These are phyloP conservation scores for Loris lydekkerianus DNA, from an alignment of 2,797 vertebrate genomes.

Conservation along the genomic window DNA sequence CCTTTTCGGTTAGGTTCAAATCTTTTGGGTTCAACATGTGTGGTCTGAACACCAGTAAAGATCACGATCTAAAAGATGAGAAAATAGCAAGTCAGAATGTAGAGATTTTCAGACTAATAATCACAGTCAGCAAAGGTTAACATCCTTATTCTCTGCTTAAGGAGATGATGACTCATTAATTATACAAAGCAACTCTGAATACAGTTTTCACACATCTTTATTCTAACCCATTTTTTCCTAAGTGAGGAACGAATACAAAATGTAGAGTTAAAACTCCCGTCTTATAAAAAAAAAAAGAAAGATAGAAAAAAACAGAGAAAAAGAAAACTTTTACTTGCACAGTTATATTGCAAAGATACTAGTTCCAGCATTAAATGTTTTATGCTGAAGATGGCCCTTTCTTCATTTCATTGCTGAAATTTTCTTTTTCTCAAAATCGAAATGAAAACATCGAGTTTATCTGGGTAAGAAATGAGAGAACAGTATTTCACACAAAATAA, in stretches of 20 bases:
- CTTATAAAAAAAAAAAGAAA: neutral
- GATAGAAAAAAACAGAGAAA: neutral
- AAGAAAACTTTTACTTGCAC: neutral
- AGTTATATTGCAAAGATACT: neutral
- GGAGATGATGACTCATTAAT: conserved; percentile 74
- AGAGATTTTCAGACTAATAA: conserved; percentile 67
- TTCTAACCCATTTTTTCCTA: conserved; percentile 40
- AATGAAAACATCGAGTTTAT: conserved; percentile 35
- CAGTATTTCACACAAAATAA: conserved; percentile 21
- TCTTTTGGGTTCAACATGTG: neutral
- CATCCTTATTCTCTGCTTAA: conserved; percentile 56
- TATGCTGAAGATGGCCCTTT: conserved; percentile 6
- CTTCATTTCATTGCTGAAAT: conserved; percentile 30
- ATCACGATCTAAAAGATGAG: conserved; percentile 25
- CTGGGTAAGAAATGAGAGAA: conserved; percentile 21
- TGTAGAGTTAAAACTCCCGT: conserved; percentile 57
- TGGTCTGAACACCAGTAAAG: conserved; percentile 12
- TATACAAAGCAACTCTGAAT: conserved; percentile 61
- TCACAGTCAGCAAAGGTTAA: conserved; percentile 63
- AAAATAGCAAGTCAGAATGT: conserved; percentile 44
- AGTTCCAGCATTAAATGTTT: neutral
- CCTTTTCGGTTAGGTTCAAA: conserved; percentile 1
- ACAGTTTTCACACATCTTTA: conserved; percentile 52
- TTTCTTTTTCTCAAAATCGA: neutral
- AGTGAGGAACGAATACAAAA: conserved; percentile 57